Evolutionary conservation across 2,888 invertebrate species (phyloP), one percentile per base, ranked within the genome.

Genomic region (Eupithecia pulchellata): DNA sequence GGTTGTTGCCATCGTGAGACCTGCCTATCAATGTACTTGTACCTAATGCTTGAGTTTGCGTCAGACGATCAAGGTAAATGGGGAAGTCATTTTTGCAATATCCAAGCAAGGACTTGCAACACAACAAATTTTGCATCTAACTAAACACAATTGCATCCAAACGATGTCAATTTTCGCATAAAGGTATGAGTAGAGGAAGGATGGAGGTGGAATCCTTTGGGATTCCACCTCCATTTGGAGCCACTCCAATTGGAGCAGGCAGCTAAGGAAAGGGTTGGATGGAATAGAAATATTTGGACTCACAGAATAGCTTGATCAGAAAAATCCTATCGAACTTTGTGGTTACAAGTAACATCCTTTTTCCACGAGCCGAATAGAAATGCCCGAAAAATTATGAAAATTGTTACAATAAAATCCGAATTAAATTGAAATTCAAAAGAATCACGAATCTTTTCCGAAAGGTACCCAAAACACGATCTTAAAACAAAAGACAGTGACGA

Each of bases 1-100:
- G 71, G 71, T 64, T 66, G 58, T 42, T 66, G 47, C 36, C 52
- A 67, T 52, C 71, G 66, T 71, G 71, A 30, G 67, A 71, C 71
- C 52, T 13, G 42, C 13, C 25, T 47, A 13, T 52, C 25, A 52
- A 52, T 47, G 42, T 20, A 52, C 52, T 52, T 25, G 52, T 52
- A 25, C 20, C 25, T 52, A 25, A 52, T 52, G 52, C 52, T 52
- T 52, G 52, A 52, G 52, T 25, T 52, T 52, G 52, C 25, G 1
- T 52, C 13, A 52, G 20, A 47, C 47, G 4, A 47, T 25, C 52
- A 52, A 25, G 52, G 11, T 25, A 52, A 52, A 25, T 52, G 52
- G 1, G 52, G 52, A 52, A 52, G 52, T 25, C 20, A 47, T 20
- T 47, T 47, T 52, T 52, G 52, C 20, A 52, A 52, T 20, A 47